Evolutionary conservation across 2,888 invertebrate genomes (phyloP).

Genomic region (Drosophila meridionalis): DNA sequence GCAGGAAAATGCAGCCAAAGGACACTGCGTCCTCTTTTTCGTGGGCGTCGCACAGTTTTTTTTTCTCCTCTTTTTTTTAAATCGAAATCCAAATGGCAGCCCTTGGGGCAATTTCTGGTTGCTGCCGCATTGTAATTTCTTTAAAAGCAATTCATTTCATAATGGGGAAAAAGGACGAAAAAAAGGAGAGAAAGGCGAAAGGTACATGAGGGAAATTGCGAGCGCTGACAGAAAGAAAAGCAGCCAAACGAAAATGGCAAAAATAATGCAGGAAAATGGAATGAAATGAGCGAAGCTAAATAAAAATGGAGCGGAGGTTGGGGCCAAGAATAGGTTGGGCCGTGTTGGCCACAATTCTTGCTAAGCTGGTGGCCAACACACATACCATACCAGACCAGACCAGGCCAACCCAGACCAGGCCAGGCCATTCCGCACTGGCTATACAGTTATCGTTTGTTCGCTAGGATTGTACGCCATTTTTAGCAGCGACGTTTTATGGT

Average conservation of each 20-base stretch:
- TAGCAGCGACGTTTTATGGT: conserved; percentile 64
- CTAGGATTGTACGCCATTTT: conserved; percentile 64
- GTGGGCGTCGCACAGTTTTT: conserved; percentile 19
- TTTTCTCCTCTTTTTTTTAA: conserved; percentile 8
- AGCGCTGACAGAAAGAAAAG: conserved; percentile 40
- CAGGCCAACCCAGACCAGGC: conserved; percentile 14
- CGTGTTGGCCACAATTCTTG: conserved; percentile 55
- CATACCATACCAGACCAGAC: conserved; percentile 14
- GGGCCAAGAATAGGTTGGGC: conserved; percentile 12
- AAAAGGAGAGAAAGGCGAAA: conserved; percentile 34
- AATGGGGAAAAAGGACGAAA: conserved; percentile 55
- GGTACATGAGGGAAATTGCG: conserved; percentile 45
- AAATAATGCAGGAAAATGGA: conserved; percentile 68
- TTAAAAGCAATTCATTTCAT: conserved; percentile 83
- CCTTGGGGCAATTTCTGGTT: conserved; percentile 46
- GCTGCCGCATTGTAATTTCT: conserved; percentile 80
- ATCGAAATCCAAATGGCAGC: conserved; percentile 49
- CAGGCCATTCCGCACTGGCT: conserved; percentile 22
- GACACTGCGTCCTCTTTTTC: conserved; percentile 6
- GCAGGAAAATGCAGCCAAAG: not conserved
- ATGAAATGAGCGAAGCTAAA: conserved; percentile 62
- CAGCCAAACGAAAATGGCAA: conserved; percentile 65
- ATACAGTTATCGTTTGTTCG: conserved; percentile 74
- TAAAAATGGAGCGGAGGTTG: conserved; percentile 58
- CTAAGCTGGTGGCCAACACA: conserved; percentile 47